phyloP scores from a whole-genome alignment of 2,113 vertebrate species.

The Tichodroma muraria region DNA sequence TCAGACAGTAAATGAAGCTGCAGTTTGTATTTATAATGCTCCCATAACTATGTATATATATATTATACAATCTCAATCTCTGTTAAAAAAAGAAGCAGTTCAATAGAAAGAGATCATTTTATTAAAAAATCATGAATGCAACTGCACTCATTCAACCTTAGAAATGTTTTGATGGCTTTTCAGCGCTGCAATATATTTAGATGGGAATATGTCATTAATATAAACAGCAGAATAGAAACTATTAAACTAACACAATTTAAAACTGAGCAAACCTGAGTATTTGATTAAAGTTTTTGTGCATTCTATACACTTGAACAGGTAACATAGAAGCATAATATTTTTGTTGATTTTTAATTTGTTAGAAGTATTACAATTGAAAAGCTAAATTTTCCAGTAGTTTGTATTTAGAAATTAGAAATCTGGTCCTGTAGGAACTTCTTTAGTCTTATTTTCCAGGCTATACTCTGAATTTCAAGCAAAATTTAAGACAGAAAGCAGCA shows the following conservation, averaged over 20 bases:
- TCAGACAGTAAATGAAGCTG: conserved; percentile 38
- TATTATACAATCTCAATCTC: conserved; percentile 47
- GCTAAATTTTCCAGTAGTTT: conserved; percentile 64
- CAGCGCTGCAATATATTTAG: conserved; percentile 87
- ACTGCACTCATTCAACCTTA: conserved; percentile 96
- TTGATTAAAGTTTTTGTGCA: conserved; percentile 98
- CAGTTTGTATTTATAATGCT: conserved; percentile 38
- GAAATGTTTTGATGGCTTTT: conserved; percentile 92
- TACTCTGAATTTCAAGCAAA: conserved; percentile 25
- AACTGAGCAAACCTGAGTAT: conserved; percentile 94
- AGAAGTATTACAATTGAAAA: conserved; percentile 64
- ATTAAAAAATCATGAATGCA: conserved; percentile 81
- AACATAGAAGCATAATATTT: conserved; percentile 71
- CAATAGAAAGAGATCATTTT: conserved; percentile 93
- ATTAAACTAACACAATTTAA: conserved; percentile 98
- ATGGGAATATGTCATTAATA: conserved; percentile 95
- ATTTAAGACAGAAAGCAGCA: conserved; percentile 12
- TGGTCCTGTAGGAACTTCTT: conserved; percentile 6
- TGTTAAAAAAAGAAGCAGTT: conserved; percentile 53
- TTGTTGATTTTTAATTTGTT: conserved; percentile 79
- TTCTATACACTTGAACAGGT: conserved; percentile 85
- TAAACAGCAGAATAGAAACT: conserved; percentile 94
- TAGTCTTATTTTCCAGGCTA: conserved; percentile 1
- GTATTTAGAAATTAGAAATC: conserved; percentile 64
- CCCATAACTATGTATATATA: conserved; percentile 43